These are phyloP conservation scores for Globia sparganii DNA, from an alignment of 2,888 invertebrate species.

Conservation along the genomic window DNA sequence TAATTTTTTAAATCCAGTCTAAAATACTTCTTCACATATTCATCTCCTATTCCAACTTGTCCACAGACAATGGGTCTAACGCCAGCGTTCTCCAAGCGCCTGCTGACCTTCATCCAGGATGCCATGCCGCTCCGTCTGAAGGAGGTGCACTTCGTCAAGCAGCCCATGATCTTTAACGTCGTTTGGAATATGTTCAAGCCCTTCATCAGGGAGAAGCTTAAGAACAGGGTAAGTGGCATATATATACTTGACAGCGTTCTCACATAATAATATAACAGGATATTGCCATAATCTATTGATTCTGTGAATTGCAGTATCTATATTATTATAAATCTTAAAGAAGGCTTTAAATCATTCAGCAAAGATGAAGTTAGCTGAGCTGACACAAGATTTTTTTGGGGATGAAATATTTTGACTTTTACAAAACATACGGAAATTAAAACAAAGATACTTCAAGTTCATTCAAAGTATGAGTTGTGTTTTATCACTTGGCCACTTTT, in stretches of 20 bases:
- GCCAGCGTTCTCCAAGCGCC: constrained; percentile 93
- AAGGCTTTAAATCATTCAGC: neutral
- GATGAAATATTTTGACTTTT: neutral
- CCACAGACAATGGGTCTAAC: constrained; percentile 91
- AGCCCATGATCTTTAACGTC: constrained; percentile 95
- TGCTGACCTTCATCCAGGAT: constrained; percentile 95
- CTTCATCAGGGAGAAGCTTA: constrained; percentile 94
- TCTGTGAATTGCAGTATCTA: neutral
- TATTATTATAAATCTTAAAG: neutral
- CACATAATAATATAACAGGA: neutral
- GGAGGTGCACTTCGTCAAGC: constrained; percentile 96
- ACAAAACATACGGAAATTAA: constrained; percentile 1
- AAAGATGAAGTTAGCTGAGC: neutral
- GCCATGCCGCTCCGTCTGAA: constrained; percentile 96
- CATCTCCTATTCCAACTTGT: constrained; percentile 35
- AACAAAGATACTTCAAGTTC: constrained; percentile 32
- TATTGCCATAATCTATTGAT: neutral
- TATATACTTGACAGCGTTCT: neutral
- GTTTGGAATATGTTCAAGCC: constrained; percentile 97
- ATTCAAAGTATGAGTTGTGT: neutral
- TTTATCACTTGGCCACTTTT: constrained; percentile 36
- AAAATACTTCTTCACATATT: constrained; percentile 3
- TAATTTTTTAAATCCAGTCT: neutral
- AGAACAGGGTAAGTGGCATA: constrained; percentile 91
- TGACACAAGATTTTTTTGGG: neutral